phyloP scores from a whole-genome alignment of 1,140 invertebrate species.

The Ostrea edulis region DNA sequence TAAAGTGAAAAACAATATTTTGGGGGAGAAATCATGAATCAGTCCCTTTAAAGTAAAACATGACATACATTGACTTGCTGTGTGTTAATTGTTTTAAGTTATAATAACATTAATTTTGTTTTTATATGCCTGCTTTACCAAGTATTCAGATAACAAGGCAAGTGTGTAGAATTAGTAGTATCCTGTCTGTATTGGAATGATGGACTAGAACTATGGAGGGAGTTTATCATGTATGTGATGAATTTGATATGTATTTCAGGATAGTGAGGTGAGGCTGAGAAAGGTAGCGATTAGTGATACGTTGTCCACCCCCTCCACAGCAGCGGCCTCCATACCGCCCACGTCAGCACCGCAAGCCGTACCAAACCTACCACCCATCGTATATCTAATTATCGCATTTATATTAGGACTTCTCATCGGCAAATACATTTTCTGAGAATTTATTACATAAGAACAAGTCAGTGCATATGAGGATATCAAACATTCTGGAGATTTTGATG shows the following conservation, averaged over 20 bases:
- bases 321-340: slow-evolving; percentile 30
- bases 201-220: too few relatives aligned
- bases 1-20: too few relatives aligned
- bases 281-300: slow-evolving; percentile 83
- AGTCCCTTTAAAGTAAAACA: too few relatives aligned
- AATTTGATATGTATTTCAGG: slow-evolving; percentile 68
- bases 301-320: slow-evolving; percentile 79
- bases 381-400: slow-evolving; percentile 78
- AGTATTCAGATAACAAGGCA: not conserved
- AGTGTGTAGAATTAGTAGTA: not conserved
- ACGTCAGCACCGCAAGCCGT: slow-evolving; percentile 36
- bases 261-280: slow-evolving; percentile 81
- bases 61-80: slow-evolving; percentile 42
- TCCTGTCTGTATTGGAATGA: not conserved
- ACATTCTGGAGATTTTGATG: not conserved
- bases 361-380: slow-evolving; percentile 74
- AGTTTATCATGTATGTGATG: too few relatives aligned
- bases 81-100: slow-evolving; percentile 33
- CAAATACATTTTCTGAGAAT: slow-evolving; percentile 79
- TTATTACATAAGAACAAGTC: not conserved
- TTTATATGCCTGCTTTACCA: not conserved
- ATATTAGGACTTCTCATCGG: slow-evolving; percentile 80
- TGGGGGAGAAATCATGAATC: too few relatives aligned
- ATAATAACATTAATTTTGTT: not conserved
- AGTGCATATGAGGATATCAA: not conserved